These are phyloP conservation scores for Yasuhikotakia modesta DNA, from an alignment of 2,797 vertebrate species.

Conservation along the genomic window DNA sequence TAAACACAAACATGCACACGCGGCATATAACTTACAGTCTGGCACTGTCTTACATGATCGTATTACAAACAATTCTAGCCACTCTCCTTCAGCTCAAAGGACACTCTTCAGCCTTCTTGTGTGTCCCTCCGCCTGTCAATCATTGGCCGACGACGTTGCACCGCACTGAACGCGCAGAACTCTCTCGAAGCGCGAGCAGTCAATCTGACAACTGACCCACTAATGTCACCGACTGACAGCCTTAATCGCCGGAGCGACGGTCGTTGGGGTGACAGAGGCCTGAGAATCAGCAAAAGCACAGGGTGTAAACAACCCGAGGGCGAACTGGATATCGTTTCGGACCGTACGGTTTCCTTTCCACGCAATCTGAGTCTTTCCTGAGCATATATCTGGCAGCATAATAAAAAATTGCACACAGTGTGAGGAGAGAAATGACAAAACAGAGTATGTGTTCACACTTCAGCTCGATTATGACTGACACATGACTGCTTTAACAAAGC, in stretches of 20 bases:
- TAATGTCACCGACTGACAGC: constrained; percentile 69
- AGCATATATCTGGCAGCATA: constrained; percentile 21
- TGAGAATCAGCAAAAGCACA: constrained; percentile 69
- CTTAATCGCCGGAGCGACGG: constrained; percentile 50
- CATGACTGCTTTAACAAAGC: constrained; percentile 43
- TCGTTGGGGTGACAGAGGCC: constrained; percentile 71
- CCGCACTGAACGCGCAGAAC: constrained; percentile 40
- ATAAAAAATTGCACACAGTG: constrained; percentile 21
- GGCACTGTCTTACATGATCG: constrained; percentile 17
- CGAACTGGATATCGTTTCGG: constrained; percentile 42
- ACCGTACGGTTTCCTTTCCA: constrained; percentile 35
- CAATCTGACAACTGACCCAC: constrained; percentile 72
- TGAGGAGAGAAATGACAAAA: constrained; percentile 42
- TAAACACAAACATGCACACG: background rate
- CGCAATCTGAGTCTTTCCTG: constrained; percentile 8
- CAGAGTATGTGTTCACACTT: constrained; percentile 29
- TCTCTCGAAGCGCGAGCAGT: constrained; percentile 63
- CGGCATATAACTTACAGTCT: constrained; percentile 12
- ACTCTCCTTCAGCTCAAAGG: constrained; percentile 32
- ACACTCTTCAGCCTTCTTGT: constrained; percentile 42
- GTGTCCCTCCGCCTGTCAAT: constrained; percentile 52
- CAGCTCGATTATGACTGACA: constrained; percentile 41
- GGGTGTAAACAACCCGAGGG: constrained; percentile 63
- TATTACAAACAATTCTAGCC: constrained; percentile 32
- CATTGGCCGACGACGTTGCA: constrained; percentile 41